Base-by-base conservation (phyloP, 2,113 vertebrate species). In the Protobothrops mucrosquamatus region DNA sequence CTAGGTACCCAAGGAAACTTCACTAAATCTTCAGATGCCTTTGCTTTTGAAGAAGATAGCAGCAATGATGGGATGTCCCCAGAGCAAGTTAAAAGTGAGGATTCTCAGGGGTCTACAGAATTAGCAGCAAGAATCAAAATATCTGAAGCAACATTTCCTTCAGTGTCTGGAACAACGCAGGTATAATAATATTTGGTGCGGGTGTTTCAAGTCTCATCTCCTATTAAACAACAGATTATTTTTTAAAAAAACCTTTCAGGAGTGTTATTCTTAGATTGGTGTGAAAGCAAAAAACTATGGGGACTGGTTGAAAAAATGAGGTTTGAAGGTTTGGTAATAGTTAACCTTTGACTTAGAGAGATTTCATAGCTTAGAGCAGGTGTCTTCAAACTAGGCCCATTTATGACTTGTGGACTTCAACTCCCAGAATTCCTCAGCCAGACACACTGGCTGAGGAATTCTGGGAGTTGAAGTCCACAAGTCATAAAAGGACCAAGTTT, bases 11-110 rank as follows among this genome's bases (percentile, higher is more conserved):
- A 99, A 94, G 98, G 97, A 85, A 98, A 97, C 95, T 98, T 99
- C 97, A 98, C 98, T 1, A 99, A 98, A 96, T 95, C 98, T 1
- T 96, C 98, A 2, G 99, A 99, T 57, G 98, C 99, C 0, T 99
- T 99, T 85, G 98, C 98, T 26, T 99, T 99, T 90, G 99, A 99
- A 95, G 99, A 99, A 96, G 99, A 99, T 96, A 99, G 99, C 98
- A 98, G 99, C 97, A 99, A 98, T 0, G 99, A 99, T 69, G 98
- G 98, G 91, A 97, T 99, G 95, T 99, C 99, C 94, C 99, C 99
- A 0, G 99, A 99, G 92, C 99, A 98, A 95, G 96, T 97, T 64
- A 97, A 97, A 95, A 98, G 97, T 18, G 98, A 99, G 34, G 98
- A 99, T 94, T 98, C 98, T 2, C 98, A 98, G 92, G 98, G 97